These are phyloP conservation scores for Pyxicephalus adspersus DNA, from an alignment of 2,113 vertebrate species.

Conservation along the genomic window DNA sequence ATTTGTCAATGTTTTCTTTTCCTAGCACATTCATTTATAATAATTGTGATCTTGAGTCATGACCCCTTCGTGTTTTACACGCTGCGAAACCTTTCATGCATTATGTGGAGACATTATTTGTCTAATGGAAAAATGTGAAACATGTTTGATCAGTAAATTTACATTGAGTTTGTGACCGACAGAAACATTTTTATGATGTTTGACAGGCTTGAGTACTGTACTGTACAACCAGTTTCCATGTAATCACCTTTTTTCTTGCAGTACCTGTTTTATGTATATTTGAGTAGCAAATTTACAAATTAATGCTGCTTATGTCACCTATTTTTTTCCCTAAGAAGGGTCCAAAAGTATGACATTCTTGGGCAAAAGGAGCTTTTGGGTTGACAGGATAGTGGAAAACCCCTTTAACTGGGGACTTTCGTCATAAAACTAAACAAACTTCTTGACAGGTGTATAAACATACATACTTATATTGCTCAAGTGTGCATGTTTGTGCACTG, in stretches of 20 bases:
- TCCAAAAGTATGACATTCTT: too few species aligned
- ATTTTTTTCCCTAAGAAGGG: too few species aligned
- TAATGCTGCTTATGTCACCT: too few species aligned
- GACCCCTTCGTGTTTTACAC: constrained; percentile 30
- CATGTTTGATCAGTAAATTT: constrained; percentile 32
- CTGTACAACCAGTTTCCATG: not conserved
- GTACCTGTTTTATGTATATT: not conserved
- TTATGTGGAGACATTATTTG: constrained; percentile 48
- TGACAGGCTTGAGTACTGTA: constrained; percentile 14
- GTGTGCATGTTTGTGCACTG: too few species aligned
- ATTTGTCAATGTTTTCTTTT: constrained; percentile 45
- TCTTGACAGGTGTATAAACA: not conserved
- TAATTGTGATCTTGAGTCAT: constrained; percentile 29
- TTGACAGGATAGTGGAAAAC: too few species aligned
- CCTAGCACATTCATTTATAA: constrained; percentile 47
- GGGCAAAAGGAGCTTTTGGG: too few species aligned
- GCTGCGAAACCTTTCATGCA: constrained; percentile 11
- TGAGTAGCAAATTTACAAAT: too few species aligned
- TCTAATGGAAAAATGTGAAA: constrained; percentile 42
- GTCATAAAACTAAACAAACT: too few species aligned
- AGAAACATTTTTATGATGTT: constrained; percentile 19
- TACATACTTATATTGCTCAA: not conserved
- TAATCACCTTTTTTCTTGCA: not conserved
- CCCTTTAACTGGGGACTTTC: too few species aligned
- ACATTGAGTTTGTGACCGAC: constrained; percentile 11